These are phyloP conservation scores for Pachypeltis micranthus DNA, from an alignment of 1,140 invertebrate species.

Conservation along the genomic window DNA sequence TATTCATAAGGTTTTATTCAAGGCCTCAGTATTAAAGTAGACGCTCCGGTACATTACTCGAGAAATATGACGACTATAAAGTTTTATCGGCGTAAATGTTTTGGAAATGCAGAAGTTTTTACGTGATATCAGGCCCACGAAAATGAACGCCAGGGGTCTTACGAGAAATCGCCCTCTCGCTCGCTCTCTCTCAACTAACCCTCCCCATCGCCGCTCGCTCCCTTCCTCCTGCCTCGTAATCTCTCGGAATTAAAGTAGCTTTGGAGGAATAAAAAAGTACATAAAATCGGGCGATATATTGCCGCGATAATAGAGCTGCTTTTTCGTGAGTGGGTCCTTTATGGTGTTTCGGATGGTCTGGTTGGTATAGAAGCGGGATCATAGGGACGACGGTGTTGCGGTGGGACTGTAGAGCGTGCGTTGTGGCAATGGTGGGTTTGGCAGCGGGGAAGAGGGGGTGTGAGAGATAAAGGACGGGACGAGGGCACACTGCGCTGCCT, in stretches of 20 bases:
- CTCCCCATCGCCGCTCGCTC: background rate
- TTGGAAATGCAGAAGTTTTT: background rate
- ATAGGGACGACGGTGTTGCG: too few relatives aligned
- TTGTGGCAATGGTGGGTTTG: too few relatives aligned
- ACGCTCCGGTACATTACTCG: background rate
- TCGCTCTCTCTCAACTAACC: background rate
- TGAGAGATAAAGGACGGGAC: too few relatives aligned
- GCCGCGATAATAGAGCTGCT: background rate
- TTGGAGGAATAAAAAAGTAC: background rate
- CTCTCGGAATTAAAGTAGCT: background rate
- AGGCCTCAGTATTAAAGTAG: background rate
- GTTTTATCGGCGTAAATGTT: background rate
- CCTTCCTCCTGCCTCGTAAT: background rate
- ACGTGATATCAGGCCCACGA: background rate
- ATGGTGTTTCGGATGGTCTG: too few relatives aligned
- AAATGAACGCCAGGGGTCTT: background rate
- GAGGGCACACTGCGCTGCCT: too few relatives aligned
- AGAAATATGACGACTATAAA: background rate
- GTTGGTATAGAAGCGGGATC: too few relatives aligned
- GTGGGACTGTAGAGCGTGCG: too few relatives aligned
- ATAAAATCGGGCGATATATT: background rate
- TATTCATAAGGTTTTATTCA: too few relatives aligned
- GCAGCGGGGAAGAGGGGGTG: too few relatives aligned
- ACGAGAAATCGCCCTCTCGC: background rate
- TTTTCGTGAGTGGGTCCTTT: too few relatives aligned